Conservation (phyloP, 2,888 invertebrate species). For the Chydorus sphaericus region DNA sequence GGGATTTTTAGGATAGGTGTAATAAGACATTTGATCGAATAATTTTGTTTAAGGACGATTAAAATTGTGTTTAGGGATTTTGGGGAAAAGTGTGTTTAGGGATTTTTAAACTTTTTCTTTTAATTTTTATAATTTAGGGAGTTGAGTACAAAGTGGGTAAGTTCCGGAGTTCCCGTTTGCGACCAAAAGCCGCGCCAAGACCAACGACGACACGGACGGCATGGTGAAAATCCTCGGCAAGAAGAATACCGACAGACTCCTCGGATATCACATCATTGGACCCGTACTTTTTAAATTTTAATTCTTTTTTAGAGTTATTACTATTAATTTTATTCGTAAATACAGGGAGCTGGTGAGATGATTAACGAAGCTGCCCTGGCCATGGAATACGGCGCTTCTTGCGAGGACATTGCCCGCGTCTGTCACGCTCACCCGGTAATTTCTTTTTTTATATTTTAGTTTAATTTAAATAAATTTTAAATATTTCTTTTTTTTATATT, state of each 20-base stretch:
- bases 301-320: neutral
- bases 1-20: too few relatives aligned
- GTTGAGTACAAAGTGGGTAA: slow-evolving; percentile 89
- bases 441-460: too few relatives aligned
- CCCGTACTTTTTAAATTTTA: slow-evolving; percentile 47
- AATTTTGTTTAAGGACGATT: too few relatives aligned
- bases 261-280: slow-evolving; percentile 96
- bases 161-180: slow-evolving; percentile 94
- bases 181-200: slow-evolving; percentile 97
- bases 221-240: slow-evolving; percentile 91
- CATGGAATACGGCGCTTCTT: slow-evolving; percentile 97
- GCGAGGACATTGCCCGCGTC: slow-evolving; percentile 94
- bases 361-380: slow-evolving; percentile 97
- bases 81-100: too few relatives aligned
- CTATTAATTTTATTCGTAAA: slow-evolving; percentile 11
- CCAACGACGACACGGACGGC: slow-evolving; percentile 93
- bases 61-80: too few relatives aligned
- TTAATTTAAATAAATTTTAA: too few relatives aligned
- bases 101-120: too few relatives aligned
- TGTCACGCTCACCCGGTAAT: slow-evolving; percentile 99
- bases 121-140: slow-evolving; percentile 54
- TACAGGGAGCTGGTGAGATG: slow-evolving; percentile 74
- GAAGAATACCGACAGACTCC: slow-evolving; percentile 80
- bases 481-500: too few relatives aligned
- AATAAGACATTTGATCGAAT: too few relatives aligned